Evolutionary conservation across 1,140 invertebrate species (phyloP).

Genomic region (Globodera rostochiensis): DNA sequence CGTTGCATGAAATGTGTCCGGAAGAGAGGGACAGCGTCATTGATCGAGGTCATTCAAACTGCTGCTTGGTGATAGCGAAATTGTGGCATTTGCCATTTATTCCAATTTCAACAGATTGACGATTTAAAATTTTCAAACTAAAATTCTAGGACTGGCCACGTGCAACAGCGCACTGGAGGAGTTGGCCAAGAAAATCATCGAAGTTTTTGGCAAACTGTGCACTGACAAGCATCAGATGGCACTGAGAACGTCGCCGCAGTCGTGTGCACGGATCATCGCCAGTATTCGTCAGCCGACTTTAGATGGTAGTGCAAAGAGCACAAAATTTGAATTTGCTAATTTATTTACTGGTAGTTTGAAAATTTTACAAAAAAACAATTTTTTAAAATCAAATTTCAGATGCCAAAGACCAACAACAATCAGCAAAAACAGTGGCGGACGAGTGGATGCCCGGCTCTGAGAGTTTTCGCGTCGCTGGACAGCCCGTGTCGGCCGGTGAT

Average conservation of each 20-base stretch:
- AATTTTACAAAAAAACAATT: neutral
- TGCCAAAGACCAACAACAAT: neutral
- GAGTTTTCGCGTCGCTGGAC: slow-evolving; percentile 28
- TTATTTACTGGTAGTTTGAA: too few relatives aligned
- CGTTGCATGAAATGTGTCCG: slow-evolving; percentile 95
- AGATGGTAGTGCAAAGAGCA: too few relatives aligned
- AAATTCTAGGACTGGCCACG: slow-evolving; percentile 38
- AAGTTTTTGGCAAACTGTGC: slow-evolving; percentile 77
- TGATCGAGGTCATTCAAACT: slow-evolving; percentile 42
- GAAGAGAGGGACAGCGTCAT: slow-evolving; percentile 76
- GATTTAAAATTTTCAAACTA: neutral
- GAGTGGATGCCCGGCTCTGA: slow-evolving; percentile 47
- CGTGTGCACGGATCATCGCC: slow-evolving; percentile 66
- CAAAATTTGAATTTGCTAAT: too few relatives aligned
- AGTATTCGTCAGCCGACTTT: slow-evolving; percentile 41
- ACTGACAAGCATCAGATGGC: slow-evolving; percentile 96
- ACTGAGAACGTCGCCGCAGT: slow-evolving; percentile 81
- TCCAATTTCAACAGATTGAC: neutral
- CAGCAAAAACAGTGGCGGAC: slow-evolving; percentile 19
- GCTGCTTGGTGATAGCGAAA: neutral
- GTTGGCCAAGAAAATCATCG: slow-evolving; percentile 52
- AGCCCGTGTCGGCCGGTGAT: slow-evolving; percentile 33
- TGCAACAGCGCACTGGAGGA: slow-evolving; percentile 89
- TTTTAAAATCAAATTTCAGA: slow-evolving; percentile 6
- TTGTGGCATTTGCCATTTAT: neutral